phyloP scores from a whole-genome alignment of 2,797 vertebrate genomes.

The Bradypus variegatus region DNA sequence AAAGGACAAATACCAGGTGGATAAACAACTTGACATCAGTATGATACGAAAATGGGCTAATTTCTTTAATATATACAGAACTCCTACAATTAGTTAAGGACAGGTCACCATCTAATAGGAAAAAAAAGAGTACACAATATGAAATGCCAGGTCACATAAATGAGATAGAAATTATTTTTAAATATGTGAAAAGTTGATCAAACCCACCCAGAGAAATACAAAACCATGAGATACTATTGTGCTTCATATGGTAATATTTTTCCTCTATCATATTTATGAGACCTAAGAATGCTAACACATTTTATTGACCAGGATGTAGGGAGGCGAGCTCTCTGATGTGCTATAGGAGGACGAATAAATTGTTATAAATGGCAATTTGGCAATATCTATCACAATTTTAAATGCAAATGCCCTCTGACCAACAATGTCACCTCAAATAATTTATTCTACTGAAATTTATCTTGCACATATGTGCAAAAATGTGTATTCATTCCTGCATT shows the following conservation, averaged over 20 bases:
- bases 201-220: background rate
- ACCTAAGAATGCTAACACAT: background rate
- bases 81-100: background rate
- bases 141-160: background rate
- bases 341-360: background rate
- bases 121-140: background rate
- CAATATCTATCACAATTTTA: background rate
- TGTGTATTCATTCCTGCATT: background rate
- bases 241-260: background rate
- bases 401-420: background rate
- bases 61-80: background rate
- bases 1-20: background rate
- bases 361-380: background rate
- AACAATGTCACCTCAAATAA: background rate
- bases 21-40: background rate
- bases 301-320: background rate
- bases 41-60: background rate
- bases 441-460: background rate
- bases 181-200: background rate
- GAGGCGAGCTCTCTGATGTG: background rate
- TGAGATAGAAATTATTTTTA: constrained; percentile 32
- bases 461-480: background rate
- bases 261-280: background rate
- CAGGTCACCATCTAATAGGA: background rate
- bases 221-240: background rate